Base-by-base conservation (phyloP, 2,113 vertebrate genomes). In the Tylochromis polylepis region DNA sequence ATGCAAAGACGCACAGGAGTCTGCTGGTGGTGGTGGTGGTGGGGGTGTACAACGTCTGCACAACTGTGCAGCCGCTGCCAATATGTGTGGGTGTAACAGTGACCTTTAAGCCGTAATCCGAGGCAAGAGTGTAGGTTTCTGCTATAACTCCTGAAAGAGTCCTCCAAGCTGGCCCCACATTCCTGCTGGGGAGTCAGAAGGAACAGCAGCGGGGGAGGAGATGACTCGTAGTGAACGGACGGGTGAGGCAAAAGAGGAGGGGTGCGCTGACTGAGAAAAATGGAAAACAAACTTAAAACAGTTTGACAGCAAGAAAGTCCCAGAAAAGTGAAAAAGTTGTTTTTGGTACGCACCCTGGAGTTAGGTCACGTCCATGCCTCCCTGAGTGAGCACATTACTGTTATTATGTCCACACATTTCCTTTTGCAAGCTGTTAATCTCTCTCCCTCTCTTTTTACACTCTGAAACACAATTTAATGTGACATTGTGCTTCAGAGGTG, bases 1-100 rank as follows among this genome's bases (percentile, higher is more conserved):
- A 96, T 96, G 95, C 59, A 80, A 15, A 85, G 86, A 89, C 62
- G 83, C 77, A 87, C 89, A 46, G 65, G 70, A 41, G 82, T 85
- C 85, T 89, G 88, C 89, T 93, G 89, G 83, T 87, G 92, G 18
- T 62, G 92, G 18, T 62, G 29, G 18, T n/a, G 83, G 77, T 3
- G 16, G 3, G 70, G 3, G 41, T 14, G 57, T 11, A 59, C n/a
- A 2, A 15, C 14, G 14, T 84, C 79, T 84, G 58, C 53, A 59
- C 27, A 84, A 79, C 81, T 53, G 56, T 70, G 72, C 18, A 53
- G 80, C 27, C 60, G 43, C 43, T 51, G 78, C 65, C 27, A 60
- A 60, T 38, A 62, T 70, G 70, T 90, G 88, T 84, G 87, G 92
- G 94, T 92, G 91, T 60, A 81, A 81, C 55, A 67, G 75, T 89